A percentile compares a stretch with the other conserved stretches of the same genome.
These are phyloP conservation scores for Gari tellinella DNA, from an alignment of 2,888 invertebrate species.

Conservation along the genomic window DNA sequence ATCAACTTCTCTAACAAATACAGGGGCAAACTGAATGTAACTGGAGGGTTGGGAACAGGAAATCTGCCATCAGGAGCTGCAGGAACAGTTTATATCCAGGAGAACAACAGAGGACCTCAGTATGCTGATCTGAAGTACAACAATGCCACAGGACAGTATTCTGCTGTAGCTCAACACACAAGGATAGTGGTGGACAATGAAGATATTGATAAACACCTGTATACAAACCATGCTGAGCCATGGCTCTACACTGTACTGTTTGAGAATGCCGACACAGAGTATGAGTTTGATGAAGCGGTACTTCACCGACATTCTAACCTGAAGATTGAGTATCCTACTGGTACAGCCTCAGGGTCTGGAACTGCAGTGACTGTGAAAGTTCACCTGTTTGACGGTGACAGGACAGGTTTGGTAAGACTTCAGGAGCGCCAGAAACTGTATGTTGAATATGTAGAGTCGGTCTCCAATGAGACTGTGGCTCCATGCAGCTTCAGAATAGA, in stretches of 20 bases:
- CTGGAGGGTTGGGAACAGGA: constrained; percentile 67
- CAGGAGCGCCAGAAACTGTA: constrained; percentile 66
- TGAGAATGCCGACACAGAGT: constrained; percentile 60
- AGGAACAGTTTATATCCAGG: constrained; percentile 74
- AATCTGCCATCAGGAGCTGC: constrained; percentile 72
- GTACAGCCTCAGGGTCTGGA: constrained; percentile 8
- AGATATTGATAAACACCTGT: constrained; percentile 68
- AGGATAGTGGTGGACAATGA: constrained; percentile 71
- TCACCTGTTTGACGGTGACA: constrained; percentile 71
- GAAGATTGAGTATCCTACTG: constrained; percentile 66
- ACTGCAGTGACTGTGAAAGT: constrained; percentile 60
- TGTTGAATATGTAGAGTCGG: constrained; percentile 73
- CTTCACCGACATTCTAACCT: constrained; percentile 71
- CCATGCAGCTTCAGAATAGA: constrained; percentile 75
- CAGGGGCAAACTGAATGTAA: constrained; percentile 63
- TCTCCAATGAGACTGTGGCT: constrained; percentile 70
- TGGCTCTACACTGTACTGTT: constrained; percentile 72
- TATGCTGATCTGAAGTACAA: constrained; percentile 76
- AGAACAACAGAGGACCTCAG: constrained; percentile 74
- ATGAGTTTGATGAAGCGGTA: constrained; percentile 74
- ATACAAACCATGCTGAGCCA: constrained; percentile 68
- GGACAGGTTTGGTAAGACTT: constrained; percentile 71
- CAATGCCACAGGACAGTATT: constrained; percentile 36
- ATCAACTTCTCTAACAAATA: constrained; percentile 68
- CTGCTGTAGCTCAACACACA: constrained; percentile 58